Conservation (phyloP, 2,888 invertebrate genomes). For the Cantharis rufa region DNA sequence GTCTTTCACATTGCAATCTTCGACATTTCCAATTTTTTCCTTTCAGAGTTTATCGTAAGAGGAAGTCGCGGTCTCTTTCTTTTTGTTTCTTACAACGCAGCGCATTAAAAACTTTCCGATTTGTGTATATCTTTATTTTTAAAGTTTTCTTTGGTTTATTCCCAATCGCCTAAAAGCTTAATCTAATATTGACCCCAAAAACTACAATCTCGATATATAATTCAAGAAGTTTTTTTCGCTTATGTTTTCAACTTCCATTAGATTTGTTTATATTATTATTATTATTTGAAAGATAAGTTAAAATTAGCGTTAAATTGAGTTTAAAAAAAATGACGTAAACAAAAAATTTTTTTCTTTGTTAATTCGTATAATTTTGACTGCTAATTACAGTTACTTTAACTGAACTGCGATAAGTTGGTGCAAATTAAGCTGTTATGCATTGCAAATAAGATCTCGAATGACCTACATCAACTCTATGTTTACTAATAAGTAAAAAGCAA, state of each 20-base stretch:
- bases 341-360: neutral
- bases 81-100: neutral
- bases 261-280: neutral
- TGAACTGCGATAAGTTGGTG: neutral
- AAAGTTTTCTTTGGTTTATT: neutral
- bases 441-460: neutral
- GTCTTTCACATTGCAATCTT: neutral
- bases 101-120: neutral
- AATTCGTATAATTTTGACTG: neutral
- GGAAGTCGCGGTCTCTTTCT: neutral
- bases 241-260: neutral
- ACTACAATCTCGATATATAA: neutral
- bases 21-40: neutral
- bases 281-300: neutral
- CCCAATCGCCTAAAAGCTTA: neutral
- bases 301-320: neutral
- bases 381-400: neutral
- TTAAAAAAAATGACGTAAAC: neutral
- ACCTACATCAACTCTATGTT: neutral
- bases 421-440: neutral
- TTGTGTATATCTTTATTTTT: neutral
- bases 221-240: neutral
- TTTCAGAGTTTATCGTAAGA: neutral
- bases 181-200: neutral
- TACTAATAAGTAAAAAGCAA: neutral